These are phyloP conservation scores for Ceramica pisi DNA, from an alignment of 2,888 invertebrate species.

Conservation along the genomic window DNA sequence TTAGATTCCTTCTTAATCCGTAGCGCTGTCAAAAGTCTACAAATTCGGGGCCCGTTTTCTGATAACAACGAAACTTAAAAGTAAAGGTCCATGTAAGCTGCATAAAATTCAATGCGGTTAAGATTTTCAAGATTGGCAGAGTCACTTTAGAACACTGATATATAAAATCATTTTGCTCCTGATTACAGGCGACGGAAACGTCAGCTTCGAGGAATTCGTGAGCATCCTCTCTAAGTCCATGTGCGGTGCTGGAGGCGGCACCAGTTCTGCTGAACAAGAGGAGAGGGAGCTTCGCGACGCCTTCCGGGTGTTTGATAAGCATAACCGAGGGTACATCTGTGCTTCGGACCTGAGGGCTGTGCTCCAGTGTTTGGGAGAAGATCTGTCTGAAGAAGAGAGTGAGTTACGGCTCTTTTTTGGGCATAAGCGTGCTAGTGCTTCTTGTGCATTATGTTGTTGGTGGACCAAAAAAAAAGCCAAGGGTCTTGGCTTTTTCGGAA, in stretches of 20 bases:
- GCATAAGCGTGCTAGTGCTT: too few species aligned
- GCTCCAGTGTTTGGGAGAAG: slow-evolving; percentile 96
- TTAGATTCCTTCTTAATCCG: too few species aligned
- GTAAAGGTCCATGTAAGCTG: neutral
- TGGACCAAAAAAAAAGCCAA: too few species aligned
- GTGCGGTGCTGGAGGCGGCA: slow-evolving; percentile 91
- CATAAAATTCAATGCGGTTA: too few species aligned
- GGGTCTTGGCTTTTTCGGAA: too few species aligned
- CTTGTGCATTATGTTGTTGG: too few species aligned
- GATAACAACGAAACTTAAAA: too few species aligned
- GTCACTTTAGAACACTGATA: neutral
- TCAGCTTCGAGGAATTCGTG: slow-evolving; percentile 97
- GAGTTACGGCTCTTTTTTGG: slow-evolving; percentile 77
- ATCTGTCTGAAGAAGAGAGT: slow-evolving; percentile 97
- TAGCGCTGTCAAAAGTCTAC: too few species aligned
- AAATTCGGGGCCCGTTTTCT: too few species aligned
- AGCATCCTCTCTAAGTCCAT: slow-evolving; percentile 95
- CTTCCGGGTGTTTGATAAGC: slow-evolving; percentile 97
- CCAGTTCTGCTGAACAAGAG: slow-evolving; percentile 94
- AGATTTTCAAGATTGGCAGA: neutral
- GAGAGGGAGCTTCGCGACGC: slow-evolving; percentile 96
- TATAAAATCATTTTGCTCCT: neutral
- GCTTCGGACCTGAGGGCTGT: slow-evolving; percentile 97
- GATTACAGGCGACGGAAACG: slow-evolving; percentile 95
- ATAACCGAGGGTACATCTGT: slow-evolving; percentile 97